Evolutionary conservation across 2,888 invertebrate species (phyloP).

Genomic region (Leptodirus hochenwartii): DNA sequence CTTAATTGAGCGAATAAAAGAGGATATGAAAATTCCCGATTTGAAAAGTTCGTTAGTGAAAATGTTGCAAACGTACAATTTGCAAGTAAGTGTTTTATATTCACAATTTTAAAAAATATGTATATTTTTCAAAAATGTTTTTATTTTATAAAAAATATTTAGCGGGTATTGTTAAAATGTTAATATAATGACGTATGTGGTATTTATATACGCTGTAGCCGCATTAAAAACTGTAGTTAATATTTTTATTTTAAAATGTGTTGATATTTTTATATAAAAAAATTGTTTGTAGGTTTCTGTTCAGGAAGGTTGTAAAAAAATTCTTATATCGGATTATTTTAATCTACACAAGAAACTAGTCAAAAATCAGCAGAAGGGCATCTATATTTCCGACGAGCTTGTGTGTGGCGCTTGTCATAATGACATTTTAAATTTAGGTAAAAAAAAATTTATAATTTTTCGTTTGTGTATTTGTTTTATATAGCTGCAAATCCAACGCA

Average conservation of each 20-base stretch:
- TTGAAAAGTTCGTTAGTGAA: constrained; percentile 80
- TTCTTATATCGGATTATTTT: constrained; percentile 80
- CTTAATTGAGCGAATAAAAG: constrained; percentile 61
- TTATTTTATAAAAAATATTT: too few species aligned
- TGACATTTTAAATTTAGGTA: constrained; percentile 24
- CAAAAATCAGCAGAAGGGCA: constrained; percentile 57
- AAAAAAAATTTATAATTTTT: neutral
- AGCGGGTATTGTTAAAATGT: too few species aligned
- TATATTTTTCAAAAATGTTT: neutral
- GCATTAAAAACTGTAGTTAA: too few species aligned
- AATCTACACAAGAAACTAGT: constrained; percentile 69
- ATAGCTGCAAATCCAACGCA: neutral
- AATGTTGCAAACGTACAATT: constrained; percentile 87
- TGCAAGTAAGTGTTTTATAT: constrained; percentile 41
- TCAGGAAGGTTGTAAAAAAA: constrained; percentile 77
- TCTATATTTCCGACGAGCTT: constrained; percentile 54
- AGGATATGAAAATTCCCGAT: constrained; percentile 73
- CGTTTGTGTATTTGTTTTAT: constrained; percentile 1
- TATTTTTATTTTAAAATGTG: too few species aligned
- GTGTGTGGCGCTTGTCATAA: constrained; percentile 65
- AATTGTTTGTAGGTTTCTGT: constrained; percentile 46
- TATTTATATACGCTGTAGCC: too few species aligned
- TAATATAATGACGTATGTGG: too few species aligned
- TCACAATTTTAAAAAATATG: neutral
- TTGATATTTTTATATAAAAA: constrained; percentile 3